A percentile compares a stretch with the other conserved stretches of the same genome.
Conservation (phyloP, 2,113 vertebrate species). For the Chionis minor region DNA sequence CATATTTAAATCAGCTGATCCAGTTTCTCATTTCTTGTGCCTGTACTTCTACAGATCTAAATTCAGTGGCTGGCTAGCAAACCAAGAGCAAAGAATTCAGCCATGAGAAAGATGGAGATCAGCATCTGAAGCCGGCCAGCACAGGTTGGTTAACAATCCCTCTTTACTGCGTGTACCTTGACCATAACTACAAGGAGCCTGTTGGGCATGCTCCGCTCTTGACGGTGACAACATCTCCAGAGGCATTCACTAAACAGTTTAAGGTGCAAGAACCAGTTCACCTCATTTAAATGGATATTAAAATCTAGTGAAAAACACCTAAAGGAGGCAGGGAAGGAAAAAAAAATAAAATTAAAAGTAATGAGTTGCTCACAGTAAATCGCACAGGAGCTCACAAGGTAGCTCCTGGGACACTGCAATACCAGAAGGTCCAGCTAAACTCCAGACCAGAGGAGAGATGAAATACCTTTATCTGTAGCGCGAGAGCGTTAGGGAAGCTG, state of each 20-base stretch:
- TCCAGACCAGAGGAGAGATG: neutral
- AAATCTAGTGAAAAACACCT: neutral
- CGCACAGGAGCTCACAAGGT: neutral
- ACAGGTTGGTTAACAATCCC: neutral
- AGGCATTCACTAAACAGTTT: neutral
- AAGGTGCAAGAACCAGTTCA: neutral
- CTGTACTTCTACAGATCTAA: neutral
- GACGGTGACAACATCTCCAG: neutral
- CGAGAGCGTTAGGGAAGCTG: rapidly evolving
- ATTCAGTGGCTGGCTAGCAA: neutral
- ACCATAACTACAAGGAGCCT: neutral
- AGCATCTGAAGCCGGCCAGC: neutral
- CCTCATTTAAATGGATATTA: neutral
- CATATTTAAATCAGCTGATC: neutral
- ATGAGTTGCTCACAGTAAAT: neutral
- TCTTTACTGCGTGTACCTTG: neutral
- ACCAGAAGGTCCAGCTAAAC: neutral
- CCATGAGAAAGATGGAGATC: neutral
- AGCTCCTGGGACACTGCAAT: neutral
- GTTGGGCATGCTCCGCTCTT: rapidly evolving
- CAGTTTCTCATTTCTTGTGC: neutral
- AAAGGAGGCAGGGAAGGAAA: neutral
- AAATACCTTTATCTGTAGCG: neutral
- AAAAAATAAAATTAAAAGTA: neutral
- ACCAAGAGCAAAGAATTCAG: neutral